A percentile compares a stretch with the other conserved stretches of the same genome.
These are phyloP conservation scores for Halictus rubicundus DNA, from an alignment of 1,140 invertebrate genomes.

Conservation along the genomic window DNA sequence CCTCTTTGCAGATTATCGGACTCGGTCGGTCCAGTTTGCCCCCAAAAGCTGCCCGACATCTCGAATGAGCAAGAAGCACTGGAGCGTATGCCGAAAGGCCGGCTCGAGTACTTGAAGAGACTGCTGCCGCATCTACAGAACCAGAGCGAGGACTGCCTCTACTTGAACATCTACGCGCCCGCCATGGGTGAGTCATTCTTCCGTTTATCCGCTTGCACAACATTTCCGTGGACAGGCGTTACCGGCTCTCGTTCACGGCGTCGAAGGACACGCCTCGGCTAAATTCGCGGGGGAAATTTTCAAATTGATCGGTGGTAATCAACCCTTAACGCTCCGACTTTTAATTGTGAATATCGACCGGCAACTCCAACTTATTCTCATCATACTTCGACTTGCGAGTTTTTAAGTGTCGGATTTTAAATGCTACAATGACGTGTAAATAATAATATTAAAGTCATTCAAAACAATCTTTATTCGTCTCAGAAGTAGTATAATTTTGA, in stretches of 20 bases:
- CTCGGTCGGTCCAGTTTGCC: slow-evolving; percentile 92
- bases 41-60: slow-evolving; percentile 92
- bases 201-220: slow-evolving; percentile 2
- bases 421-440: too few relatives aligned
- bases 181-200: slow-evolving; percentile 88
- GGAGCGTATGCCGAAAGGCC: slow-evolving; percentile 93
- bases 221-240: neutral
- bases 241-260: neutral
- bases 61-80: slow-evolving; percentile 91
- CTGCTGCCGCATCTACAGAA: slow-evolving; percentile 92
- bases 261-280: too few relatives aligned
- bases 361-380: too few relatives aligned
- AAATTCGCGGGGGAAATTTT: too few relatives aligned
- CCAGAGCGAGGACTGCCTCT: slow-evolving; percentile 98
- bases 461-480: too few relatives aligned
- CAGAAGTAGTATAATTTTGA: too few relatives aligned
- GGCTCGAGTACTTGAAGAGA: slow-evolving; percentile 91
- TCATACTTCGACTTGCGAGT: too few relatives aligned
- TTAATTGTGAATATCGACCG: too few relatives aligned
- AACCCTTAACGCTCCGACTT: too few relatives aligned
- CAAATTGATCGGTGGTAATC: too few relatives aligned
- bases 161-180: slow-evolving; percentile 97
- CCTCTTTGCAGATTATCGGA: slow-evolving; percentile 83
- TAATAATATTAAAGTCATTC: too few relatives aligned
- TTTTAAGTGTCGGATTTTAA: too few relatives aligned